A percentile compares a stretch with the other conserved stretches of the same genome.
Conservation (phyloP, 2,113 vertebrate genomes). For the Ammodytes marinus region DNA sequence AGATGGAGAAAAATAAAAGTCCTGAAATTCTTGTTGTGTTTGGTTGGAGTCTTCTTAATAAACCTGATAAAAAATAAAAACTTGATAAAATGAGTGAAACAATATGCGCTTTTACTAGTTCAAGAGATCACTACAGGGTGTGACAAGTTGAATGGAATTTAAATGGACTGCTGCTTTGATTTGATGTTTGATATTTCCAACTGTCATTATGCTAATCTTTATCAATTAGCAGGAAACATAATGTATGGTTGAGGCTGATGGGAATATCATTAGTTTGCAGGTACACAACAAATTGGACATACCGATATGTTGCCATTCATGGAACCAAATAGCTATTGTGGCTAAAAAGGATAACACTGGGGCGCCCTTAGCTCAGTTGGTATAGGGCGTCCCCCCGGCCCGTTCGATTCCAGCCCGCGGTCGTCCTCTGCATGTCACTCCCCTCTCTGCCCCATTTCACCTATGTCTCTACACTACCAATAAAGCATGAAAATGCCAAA, state of each 20-base stretch:
- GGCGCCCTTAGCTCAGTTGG: too few species aligned
- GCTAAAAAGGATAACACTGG: background rate
- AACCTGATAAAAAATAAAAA: background rate
- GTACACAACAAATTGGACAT: too few species aligned
- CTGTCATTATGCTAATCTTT: too few species aligned
- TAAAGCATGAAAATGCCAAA: too few species aligned
- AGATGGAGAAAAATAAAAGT: slow-evolving; percentile 41
- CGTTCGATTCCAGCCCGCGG: too few species aligned
- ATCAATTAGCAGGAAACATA: too few species aligned
- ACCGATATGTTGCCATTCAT: background rate
- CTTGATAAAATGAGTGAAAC: background rate
- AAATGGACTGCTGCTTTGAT: background rate
- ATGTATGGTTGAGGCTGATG: too few species aligned
- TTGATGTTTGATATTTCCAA: background rate
- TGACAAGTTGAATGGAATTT: background rate
- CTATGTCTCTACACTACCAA: too few species aligned
- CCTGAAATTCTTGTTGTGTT: slow-evolving; percentile 32
- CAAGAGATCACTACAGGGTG: background rate
- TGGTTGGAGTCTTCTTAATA: background rate
- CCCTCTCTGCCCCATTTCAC: too few species aligned
- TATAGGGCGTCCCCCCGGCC: too few species aligned
- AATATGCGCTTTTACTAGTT: background rate
- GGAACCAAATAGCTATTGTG: background rate
- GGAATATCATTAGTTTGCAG: too few species aligned
- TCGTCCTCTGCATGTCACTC: too few species aligned